These are phyloP conservation scores for Stenodera caucasica DNA, from an alignment of 2,888 invertebrate species.

Conservation along the genomic window DNA sequence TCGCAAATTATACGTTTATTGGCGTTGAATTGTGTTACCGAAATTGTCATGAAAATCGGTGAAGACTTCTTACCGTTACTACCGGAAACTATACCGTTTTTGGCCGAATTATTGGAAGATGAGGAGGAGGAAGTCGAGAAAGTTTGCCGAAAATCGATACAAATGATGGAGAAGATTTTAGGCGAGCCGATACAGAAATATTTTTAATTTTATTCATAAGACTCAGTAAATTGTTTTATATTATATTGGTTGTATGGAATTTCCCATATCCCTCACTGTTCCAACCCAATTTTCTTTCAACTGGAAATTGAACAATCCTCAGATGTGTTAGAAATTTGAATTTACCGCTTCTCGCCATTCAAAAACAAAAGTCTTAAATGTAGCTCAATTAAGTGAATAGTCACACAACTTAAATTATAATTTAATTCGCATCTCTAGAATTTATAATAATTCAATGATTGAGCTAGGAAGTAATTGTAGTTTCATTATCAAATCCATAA, in stretches of 20 bases:
- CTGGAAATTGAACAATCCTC: not conserved
- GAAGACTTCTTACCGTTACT: slow-evolving; percentile 86
- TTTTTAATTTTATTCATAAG: slow-evolving; percentile 59
- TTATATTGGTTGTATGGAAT: too few relatives aligned
- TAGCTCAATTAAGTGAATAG: not conserved
- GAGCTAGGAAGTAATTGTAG: too few relatives aligned
- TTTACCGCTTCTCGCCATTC: not conserved
- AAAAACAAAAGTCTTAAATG: too few relatives aligned
- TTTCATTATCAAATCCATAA: too few relatives aligned
- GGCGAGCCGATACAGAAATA: slow-evolving; percentile 91
- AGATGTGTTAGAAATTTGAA: not conserved
- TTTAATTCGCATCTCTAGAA: too few relatives aligned
- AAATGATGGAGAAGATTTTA: slow-evolving; percentile 81
- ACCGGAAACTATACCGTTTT: slow-evolving; percentile 92
- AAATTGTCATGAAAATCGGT: slow-evolving; percentile 80
- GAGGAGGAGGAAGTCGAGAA: slow-evolving; percentile 81
- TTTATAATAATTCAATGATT: too few relatives aligned
- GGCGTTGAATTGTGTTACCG: slow-evolving; percentile 72
- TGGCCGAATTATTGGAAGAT: slow-evolving; percentile 91
- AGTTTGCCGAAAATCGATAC: slow-evolving; percentile 76
- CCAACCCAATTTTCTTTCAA: too few relatives aligned
- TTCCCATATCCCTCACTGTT: too few relatives aligned
- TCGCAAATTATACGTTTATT: slow-evolving; percentile 73
- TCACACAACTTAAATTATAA: too few relatives aligned
- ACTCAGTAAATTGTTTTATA: slow-evolving; percentile 11